phyloP scores from a whole-genome alignment of 2,888 invertebrate genomes.

The Heliconius hortense region DNA sequence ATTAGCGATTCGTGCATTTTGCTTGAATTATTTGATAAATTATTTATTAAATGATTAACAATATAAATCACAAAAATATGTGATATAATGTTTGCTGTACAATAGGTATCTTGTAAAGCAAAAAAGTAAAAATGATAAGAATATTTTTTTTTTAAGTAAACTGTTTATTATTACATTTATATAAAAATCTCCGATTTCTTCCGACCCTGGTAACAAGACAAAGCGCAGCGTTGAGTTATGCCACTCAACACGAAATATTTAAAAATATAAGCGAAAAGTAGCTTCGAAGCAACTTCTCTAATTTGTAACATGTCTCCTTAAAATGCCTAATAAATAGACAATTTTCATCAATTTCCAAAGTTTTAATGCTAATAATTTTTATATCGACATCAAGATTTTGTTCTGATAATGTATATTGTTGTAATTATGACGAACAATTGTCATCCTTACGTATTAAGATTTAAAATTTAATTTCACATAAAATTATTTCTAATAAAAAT shows the following conservation, averaged over 20 bases:
- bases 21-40: slow-evolving; percentile 10
- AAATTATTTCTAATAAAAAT: slow-evolving; percentile 35
- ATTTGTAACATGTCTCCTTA: not conserved
- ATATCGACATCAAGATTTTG: slow-evolving; percentile 39
- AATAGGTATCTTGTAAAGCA: not conserved
- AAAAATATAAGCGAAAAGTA: not conserved
- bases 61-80: not conserved
- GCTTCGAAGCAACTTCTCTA: not conserved
- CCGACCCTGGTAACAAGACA: not conserved
- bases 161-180: too few species aligned
- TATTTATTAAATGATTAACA: slow-evolving; percentile 11
- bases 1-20: slow-evolving; percentile 53
- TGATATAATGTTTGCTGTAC: not conserved
- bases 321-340: not conserved
- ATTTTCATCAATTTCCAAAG: slow-evolving; percentile 9
- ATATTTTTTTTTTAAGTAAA: not conserved
- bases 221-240: not conserved
- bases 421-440: slow-evolving; percentile 8
- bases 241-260: not conserved
- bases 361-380: slow-evolving; percentile 20
- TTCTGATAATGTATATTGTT: slow-evolving; percentile 10
- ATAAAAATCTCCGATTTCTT: too few species aligned
- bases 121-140: not conserved
- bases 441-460: not conserved
- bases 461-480: slow-evolving; percentile 25